Evolutionary conservation across 2,888 invertebrate genomes (phyloP).

Genomic region (Aspidapion aeneum): DNA sequence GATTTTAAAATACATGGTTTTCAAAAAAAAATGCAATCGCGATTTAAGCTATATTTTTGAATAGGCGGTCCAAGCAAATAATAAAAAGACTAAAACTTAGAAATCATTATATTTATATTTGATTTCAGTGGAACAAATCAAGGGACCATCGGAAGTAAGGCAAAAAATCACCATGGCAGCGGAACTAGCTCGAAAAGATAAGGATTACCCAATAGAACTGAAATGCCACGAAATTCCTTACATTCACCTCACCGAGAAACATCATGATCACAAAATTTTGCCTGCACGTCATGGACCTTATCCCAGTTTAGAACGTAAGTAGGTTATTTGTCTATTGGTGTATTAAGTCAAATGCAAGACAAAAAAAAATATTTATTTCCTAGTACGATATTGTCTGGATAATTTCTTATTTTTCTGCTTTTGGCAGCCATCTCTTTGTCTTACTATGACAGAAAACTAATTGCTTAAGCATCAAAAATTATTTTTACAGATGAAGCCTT

Average conservation of each 20-base stretch:
- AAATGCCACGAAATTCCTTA: constrained; percentile 44
- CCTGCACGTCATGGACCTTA: constrained; percentile 40
- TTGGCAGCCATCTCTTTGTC: too few species aligned
- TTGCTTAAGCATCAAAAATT: too few species aligned
- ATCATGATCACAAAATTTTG: constrained; percentile 38
- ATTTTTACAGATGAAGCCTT: constrained; percentile 48
- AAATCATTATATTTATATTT: not conserved
- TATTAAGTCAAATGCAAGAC: not conserved
- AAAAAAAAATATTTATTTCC: too few species aligned
- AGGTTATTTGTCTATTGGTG: not conserved
- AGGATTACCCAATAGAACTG: constrained; percentile 57
- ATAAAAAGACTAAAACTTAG: too few species aligned
- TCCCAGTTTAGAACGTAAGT: constrained; percentile 46
- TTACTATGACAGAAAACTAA: too few species aligned
- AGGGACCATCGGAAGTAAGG: constrained; percentile 63
- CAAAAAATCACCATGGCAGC: constrained; percentile 66
- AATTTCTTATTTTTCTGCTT: too few species aligned
- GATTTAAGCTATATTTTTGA: too few species aligned
- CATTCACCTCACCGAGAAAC: constrained; percentile 40
- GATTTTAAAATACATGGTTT: too few species aligned
- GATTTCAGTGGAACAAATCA: constrained; percentile 67
- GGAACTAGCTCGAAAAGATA: constrained; percentile 56
- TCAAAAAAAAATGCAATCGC: too few species aligned
- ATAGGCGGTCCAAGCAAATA: too few species aligned
- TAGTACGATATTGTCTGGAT: too few species aligned